Evolutionary conservation across 2,113 vertebrate genomes (phyloP).

Genomic region (Globicephala melas): DNA sequence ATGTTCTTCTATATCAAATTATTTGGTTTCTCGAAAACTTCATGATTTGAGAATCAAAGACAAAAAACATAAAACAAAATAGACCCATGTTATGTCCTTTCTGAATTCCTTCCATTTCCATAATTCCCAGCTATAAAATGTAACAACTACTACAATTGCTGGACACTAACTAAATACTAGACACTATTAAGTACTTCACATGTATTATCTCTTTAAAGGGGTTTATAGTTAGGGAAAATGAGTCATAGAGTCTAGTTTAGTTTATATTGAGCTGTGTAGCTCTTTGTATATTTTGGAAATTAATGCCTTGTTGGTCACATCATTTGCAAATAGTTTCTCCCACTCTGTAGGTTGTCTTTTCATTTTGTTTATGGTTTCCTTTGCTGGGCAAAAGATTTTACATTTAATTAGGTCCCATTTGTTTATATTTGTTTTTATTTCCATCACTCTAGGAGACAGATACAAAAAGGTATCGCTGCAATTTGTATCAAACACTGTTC

Average conservation of each 20-base stretch:
- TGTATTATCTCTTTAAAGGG: neutral
- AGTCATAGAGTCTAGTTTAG: neutral
- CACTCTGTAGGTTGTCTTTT: neutral
- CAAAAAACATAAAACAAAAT: neutral
- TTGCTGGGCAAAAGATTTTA: neutral
- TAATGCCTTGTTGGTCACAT: neutral
- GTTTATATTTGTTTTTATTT: neutral
- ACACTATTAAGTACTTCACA: neutral
- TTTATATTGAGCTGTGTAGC: neutral
- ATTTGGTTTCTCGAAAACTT: neutral
- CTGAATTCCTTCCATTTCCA: neutral
- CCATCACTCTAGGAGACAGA: neutral
- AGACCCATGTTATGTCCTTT: neutral
- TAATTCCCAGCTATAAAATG: neutral
- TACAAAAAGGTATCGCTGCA: neutral
- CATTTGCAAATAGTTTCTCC: neutral
- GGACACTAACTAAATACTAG: neutral
- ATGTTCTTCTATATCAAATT: neutral
- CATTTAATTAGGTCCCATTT: neutral
- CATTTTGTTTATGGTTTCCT: neutral
- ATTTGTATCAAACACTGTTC: neutral
- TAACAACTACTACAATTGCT: neutral
- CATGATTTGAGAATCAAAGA: constrained; percentile 1
- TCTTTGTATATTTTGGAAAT: neutral
- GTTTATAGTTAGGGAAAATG: neutral